Base-by-base conservation (phyloP, 2,113 vertebrate species). In the Holacanthus passer region DNA sequence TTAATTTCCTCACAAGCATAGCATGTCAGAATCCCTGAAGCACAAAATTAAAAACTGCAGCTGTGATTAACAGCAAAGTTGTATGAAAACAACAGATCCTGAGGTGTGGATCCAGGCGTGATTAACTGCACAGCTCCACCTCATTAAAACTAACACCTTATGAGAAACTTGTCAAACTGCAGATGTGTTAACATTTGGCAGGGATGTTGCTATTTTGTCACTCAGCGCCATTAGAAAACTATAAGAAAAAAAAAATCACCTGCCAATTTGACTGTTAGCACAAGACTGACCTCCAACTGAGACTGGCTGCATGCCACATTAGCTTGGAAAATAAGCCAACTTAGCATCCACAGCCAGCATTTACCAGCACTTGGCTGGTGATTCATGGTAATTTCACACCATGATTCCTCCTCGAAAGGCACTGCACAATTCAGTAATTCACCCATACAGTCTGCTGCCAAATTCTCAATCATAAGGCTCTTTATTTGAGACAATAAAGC, bases 1-100 rank as follows among this genome's bases (percentile, higher is more conserved):
- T 84, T 77, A 27, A 71, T 84, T 84, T 84, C 64, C 41, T 79
- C 77, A 45, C 41, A 3, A 59, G 71, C 22, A 20, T 11, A 53
- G 53, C 17, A 35, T 74, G 81, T 65, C 83, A 53, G 58, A 74
- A 55, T 72, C 80, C 70, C 74, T 73, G 65, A 83, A 53, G 85
- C 69, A 67, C 59, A 75, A 86, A 86, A 89, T 84, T 68, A 69
- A 84, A 87, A 84, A 63, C 59, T 52, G 56, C 63, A 27, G 35
- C 52, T 31, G 50, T 73, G 83, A 87, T 82, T 74, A 84, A 85
- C 55, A 60, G 55, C 50, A 50, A 45, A 59, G 22, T 32, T 29
- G 55, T 35, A 52, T 52, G 59, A 69, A 50, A 72, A 68, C n/a
- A 65, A 37, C 20, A 17, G 31, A 83, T 74, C 52, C 73, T 31